Percentiles rank a stretch among this genome's conserved stretches.
Conservation (phyloP, 1,140 invertebrate genomes). For the Phymastichus coffea region DNA sequence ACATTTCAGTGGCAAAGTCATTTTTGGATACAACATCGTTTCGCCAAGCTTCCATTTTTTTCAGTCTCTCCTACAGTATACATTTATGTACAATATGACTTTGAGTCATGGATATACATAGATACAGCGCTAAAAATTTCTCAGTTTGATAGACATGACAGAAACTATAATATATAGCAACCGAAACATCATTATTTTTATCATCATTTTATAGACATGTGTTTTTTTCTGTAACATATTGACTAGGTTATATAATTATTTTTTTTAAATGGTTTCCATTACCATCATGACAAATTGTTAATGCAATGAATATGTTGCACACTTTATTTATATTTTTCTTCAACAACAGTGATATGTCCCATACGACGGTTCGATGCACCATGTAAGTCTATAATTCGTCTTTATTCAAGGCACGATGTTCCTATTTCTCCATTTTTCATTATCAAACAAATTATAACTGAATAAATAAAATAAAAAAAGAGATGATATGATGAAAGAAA, state of each 20-base stretch:
- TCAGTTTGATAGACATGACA: background rate
- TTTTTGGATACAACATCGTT: no score
- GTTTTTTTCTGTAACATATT: constrained; percentile 1
- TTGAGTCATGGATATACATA: background rate
- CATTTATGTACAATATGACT: background rate
- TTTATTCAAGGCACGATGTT: constrained; percentile 14
- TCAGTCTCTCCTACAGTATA: background rate
- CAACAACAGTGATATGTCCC: constrained; percentile 15
- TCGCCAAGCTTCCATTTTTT: no score
- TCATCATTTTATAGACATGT: constrained; percentile 2
- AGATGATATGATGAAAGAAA: background rate
- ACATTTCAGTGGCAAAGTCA: no score
- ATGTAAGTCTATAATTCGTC: constrained; percentile 7
- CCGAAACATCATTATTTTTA: background rate
- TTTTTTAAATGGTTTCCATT: constrained; percentile 6
- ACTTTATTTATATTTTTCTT: background rate
- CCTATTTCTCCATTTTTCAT: background rate
- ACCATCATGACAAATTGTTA: background rate
- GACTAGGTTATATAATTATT: background rate
- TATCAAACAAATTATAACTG: background rate
- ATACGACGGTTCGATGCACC: constrained; percentile 1
- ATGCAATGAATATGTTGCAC: background rate
- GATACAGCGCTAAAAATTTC: background rate
- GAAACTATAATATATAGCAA: background rate
- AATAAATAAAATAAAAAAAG: background rate